phyloP scores from a whole-genome alignment of 2,113 vertebrate species.

The Heterotis niloticus region DNA sequence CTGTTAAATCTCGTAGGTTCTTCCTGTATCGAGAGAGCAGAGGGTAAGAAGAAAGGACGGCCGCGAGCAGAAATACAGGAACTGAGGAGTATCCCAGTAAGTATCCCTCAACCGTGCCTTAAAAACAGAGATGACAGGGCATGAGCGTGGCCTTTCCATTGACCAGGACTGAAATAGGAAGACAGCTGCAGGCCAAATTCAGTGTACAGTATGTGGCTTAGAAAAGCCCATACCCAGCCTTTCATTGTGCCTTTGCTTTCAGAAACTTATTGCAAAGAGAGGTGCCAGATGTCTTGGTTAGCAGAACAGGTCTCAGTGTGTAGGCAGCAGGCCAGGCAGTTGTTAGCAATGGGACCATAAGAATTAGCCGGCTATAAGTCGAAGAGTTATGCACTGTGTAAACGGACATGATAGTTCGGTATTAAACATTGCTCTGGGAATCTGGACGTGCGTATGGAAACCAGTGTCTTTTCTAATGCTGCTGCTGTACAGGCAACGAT shows the following conservation, averaged over 20 bases:
- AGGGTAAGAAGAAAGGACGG: constrained; percentile 87
- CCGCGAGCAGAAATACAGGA: constrained; percentile 83
- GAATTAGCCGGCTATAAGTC: neutral
- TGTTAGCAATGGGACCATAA: neutral
- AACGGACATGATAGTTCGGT: neutral
- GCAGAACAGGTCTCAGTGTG: neutral
- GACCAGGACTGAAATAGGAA: neutral
- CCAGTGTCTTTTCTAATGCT: neutral
- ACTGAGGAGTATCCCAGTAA: constrained; percentile 90
- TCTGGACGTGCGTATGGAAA: neutral
- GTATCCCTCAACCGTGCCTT: constrained; percentile 34
- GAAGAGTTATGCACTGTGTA: neutral
- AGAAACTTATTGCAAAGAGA: neutral
- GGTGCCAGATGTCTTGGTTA: neutral
- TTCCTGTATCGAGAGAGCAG: constrained; percentile 70
- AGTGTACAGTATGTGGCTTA: neutral
- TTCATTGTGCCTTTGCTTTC: neutral
- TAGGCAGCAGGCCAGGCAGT: neutral
- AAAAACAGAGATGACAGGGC: neutral
- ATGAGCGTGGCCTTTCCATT: neutral
- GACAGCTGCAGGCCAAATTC: neutral
- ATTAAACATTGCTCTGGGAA: neutral
- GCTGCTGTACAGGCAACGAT: constrained; percentile 72
- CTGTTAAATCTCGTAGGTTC: constrained; percentile 57
- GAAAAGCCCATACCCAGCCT: neutral